Conservation (phyloP, 1,140 invertebrate genomes). For the Papilio helenus region DNA sequence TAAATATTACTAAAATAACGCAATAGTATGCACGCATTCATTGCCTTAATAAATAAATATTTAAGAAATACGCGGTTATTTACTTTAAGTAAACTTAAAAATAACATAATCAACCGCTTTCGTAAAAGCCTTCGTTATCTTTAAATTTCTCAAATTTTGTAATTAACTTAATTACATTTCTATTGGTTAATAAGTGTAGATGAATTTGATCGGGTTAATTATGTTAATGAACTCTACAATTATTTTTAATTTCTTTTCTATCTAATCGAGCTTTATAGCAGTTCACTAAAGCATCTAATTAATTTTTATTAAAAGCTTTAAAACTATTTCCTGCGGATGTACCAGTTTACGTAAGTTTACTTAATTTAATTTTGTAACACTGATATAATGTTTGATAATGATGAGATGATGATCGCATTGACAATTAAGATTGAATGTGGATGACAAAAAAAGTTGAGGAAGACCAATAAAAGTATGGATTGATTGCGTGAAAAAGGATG, state of each 20-base stretch:
- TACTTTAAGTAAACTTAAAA: background rate
- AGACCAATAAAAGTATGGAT: too few species aligned
- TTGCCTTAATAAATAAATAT: too few species aligned
- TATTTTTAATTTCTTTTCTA: background rate
- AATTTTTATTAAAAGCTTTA: background rate
- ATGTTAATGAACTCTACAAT: background rate
- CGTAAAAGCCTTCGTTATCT: background rate
- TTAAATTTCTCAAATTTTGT: background rate
- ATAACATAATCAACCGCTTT: background rate
- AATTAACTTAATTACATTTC: background rate
- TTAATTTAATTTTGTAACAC: background rate
- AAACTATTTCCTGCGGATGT: constrained; percentile 3
- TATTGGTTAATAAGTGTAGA: background rate
- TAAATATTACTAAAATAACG: background rate
- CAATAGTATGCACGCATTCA: background rate
- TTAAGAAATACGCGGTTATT: too few species aligned
- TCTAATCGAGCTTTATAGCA: background rate
- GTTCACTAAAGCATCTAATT: background rate
- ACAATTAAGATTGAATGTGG: too few species aligned
- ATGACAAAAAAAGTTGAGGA: too few species aligned
- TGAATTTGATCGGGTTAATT: background rate
- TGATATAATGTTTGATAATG: background rate
- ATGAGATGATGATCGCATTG: too few species aligned
- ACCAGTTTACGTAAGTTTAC: background rate
- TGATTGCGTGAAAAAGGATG: too few species aligned